phyloP scores from a whole-genome alignment of 2,113 vertebrate species.

The Syrrhaptes paradoxus region DNA sequence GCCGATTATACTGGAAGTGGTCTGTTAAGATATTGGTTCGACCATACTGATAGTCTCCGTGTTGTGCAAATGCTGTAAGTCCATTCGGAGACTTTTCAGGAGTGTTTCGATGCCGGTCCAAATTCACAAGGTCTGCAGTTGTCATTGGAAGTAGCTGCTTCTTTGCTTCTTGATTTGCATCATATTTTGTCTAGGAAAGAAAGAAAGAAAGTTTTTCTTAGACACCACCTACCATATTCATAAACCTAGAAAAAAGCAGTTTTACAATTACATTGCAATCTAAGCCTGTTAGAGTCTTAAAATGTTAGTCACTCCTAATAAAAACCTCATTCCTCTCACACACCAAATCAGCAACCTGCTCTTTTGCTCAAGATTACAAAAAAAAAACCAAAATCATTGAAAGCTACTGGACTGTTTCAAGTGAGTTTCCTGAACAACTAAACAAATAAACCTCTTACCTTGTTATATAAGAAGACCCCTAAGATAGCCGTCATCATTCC shows the following conservation, averaged over 20 bases:
- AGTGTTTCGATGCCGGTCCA: slow-evolving; percentile 72
- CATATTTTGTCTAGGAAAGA: slow-evolving; percentile 83
- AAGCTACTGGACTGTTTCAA: neutral
- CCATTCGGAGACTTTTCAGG: slow-evolving; percentile 86
- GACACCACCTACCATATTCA: fast-evolving
- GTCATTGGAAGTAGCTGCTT: slow-evolving; percentile 88
- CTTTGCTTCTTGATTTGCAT: slow-evolving; percentile 85
- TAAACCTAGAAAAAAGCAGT: neutral
- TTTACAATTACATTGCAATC: neutral
- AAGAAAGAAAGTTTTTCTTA: neutral
- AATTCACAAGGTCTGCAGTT: slow-evolving; percentile 79
- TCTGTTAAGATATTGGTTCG: slow-evolving; percentile 84
- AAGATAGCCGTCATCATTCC: slow-evolving; percentile 97
- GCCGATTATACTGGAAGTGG: slow-evolving; percentile 89
- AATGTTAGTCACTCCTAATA: neutral
- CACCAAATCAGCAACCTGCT: neutral
- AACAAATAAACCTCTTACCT: slow-evolving; percentile 72
- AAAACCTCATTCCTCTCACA: neutral
- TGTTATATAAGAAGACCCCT: slow-evolving; percentile 96
- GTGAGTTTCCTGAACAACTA: fast-evolving
- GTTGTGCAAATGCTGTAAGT: slow-evolving; percentile 75
- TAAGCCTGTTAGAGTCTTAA: neutral
- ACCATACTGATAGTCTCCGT: slow-evolving; percentile 81
- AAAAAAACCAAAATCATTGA: neutral
- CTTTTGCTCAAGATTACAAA: neutral